Base-by-base conservation (phyloP, 2,113 vertebrate genomes). In the Caranx melampygus region DNA sequence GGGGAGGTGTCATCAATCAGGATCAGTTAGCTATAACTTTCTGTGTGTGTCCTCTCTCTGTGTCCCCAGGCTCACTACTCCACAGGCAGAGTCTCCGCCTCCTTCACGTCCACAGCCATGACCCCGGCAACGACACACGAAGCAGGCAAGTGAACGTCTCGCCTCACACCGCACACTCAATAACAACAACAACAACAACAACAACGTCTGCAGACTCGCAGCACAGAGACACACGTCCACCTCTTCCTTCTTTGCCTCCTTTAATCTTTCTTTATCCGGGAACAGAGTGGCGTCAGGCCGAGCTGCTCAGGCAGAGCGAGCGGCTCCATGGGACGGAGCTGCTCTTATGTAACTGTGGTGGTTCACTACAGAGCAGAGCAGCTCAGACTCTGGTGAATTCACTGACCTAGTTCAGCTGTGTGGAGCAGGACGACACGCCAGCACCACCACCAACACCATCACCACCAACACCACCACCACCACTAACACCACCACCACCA, bases 21-120 rank as follows among this genome's bases (percentile, higher is more conserved):
- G 26, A 26, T 26, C 26, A 26, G 26, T 34, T 4, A 6, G 26
- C 26, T 26, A 6, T 49, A 21, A 7, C 49, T 10, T 54, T 34
- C 34, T 8, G n/a, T 37, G 34, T 37, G 18, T 33, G 5, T 9
- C 4, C 9, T 49, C 6, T 58, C 3, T 33, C 13, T 5, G 45
- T 21, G 11, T 16, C 3, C 63, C 67, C 91, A 99, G 98, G 98
- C 98, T 63, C 98, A 99, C 92, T 99, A 99, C 84, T 99, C 98
- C 52, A 99, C 98, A 0, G 98, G 98, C 59, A 95, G 95, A 86
- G 97, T 99, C 14, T 97, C 97, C 0, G 97, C 98, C 7, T 98
- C 97, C 65, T 99, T 99, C 93, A 99, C 98, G 0, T 99, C 98
- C 77, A 99, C 98, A 0, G 97, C 98, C 49, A 98, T 99, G 97